Evolutionary conservation across 1,140 invertebrate genomes (phyloP).

Genomic region (Zaprionus davidi): DNA sequence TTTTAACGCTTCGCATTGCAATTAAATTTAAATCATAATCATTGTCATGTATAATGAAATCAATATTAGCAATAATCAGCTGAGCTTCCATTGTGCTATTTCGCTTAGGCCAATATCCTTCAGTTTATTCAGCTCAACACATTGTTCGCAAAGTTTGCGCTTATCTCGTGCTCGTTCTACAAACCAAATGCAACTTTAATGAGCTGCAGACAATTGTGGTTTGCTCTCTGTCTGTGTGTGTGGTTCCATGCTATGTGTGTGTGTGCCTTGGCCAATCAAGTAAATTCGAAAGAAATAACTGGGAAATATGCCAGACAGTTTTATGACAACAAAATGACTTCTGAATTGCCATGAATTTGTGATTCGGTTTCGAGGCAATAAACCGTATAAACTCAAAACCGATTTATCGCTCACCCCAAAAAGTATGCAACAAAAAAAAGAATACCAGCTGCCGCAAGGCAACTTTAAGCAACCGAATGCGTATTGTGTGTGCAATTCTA

Average conservation of each 20-base stretch:
- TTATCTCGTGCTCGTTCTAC: background rate
- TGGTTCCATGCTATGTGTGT: background rate
- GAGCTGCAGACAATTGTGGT: slow-evolving; percentile 32
- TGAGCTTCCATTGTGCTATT: background rate
- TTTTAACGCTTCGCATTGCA: background rate
- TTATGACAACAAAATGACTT: slow-evolving; percentile 5
- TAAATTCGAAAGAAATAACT: slow-evolving; percentile 7
- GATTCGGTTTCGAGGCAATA: background rate
- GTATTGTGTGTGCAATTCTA: background rate
- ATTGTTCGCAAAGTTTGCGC: background rate
- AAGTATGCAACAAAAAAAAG: background rate
- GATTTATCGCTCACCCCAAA: background rate
- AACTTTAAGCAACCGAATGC: background rate
- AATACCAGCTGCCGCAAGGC: background rate
- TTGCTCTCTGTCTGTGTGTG: background rate
- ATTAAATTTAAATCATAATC: background rate
- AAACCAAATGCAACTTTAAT: slow-evolving; percentile 35
- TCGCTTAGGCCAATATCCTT: background rate
- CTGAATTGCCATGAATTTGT: slow-evolving; percentile 17
- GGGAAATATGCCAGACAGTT: slow-evolving; percentile 1
- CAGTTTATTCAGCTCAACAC: background rate
- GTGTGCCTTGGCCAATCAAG: background rate
- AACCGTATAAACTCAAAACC: background rate
- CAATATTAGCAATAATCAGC: background rate
- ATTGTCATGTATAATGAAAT: background rate